Conservation (phyloP, 1,140 invertebrate genomes). For the Leptinotarsa defecta region DNA sequence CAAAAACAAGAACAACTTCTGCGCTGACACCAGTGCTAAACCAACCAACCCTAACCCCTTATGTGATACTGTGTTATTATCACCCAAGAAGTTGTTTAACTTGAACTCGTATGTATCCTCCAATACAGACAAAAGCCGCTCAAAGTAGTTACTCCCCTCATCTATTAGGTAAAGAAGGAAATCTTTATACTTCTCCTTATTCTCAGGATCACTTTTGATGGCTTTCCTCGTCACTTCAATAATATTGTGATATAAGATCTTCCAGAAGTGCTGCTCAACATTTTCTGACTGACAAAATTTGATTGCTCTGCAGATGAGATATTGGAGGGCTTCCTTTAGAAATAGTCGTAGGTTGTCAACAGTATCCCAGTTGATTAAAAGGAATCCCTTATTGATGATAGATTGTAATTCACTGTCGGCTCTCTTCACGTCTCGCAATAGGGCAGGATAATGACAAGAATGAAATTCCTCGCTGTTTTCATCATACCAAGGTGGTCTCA, state of each 20-base stretch:
- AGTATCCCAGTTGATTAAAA: slow-evolving; percentile 59
- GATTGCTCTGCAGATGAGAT: slow-evolving; percentile 77
- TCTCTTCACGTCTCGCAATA: slow-evolving; percentile 62
- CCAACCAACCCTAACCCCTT: slow-evolving; percentile 71
- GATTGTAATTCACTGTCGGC: slow-evolving; percentile 63
- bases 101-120: slow-evolving; percentile 77
- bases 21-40: slow-evolving; percentile 79
- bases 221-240: slow-evolving; percentile 80
- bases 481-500: slow-evolving; percentile 62
- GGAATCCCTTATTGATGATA: slow-evolving; percentile 58
- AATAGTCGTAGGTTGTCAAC: slow-evolving; percentile 60
- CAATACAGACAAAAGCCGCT: slow-evolving; percentile 73
- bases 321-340: slow-evolving; percentile 75
- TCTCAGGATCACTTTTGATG: slow-evolving; percentile 56
- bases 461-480: slow-evolving; percentile 61
- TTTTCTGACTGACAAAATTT: slow-evolving; percentile 89
- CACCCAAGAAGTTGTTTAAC: slow-evolving; percentile 67
- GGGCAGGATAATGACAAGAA: slow-evolving; percentile 58
- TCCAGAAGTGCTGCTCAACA: slow-evolving; percentile 90
- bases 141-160: slow-evolving; percentile 79
- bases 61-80: slow-evolving; percentile 60
- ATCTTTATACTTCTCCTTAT: slow-evolving; percentile 67
- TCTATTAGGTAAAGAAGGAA: slow-evolving; percentile 76
- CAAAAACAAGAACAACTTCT: slow-evolving; percentile 86
- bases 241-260: slow-evolving; percentile 87